A percentile compares a stretch with the other conserved stretches of the same genome.
Evolutionary conservation across 1,140 invertebrate species (phyloP).

Genomic region (Temnothorax curvispinosus): DNA sequence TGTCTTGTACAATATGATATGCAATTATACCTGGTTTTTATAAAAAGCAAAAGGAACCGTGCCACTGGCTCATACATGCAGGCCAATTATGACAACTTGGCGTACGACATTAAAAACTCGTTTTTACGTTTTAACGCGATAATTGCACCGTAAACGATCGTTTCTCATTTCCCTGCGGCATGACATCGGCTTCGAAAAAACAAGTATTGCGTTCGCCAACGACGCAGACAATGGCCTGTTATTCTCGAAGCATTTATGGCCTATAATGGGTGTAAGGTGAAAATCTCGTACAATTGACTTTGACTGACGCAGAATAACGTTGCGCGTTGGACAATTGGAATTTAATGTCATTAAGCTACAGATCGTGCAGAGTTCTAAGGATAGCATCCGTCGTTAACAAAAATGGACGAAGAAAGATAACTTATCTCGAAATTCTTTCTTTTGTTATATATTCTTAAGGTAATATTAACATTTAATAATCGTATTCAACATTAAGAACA

Average conservation of each 20-base stretch:
- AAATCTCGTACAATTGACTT: constrained; percentile 26
- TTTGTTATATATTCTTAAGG: neutral
- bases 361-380: neutral
- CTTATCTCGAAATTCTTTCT: neutral
- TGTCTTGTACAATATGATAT: neutral
- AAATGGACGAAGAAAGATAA: neutral
- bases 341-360: neutral
- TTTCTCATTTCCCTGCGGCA: constrained; percentile 38
- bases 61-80: neutral
- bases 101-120: constrained; percentile 22
- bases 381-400: neutral
- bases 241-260: constrained; percentile 35
- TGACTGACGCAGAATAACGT: constrained; percentile 9
- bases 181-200: constrained; percentile 25
- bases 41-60: neutral
- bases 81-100: constrained; percentile 37
- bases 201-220: neutral
- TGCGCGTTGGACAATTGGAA: constrained; percentile 5
- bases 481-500: neutral
- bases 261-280: neutral
- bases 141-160: constrained; percentile 41
- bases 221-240: neutral
- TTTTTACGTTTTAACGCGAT: constrained; percentile 45
- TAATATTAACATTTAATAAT: neutral
- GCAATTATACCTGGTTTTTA: constrained; percentile 22